Base-by-base conservation (phyloP, 1,140 invertebrate species). In the Berghia stephanieae region DNA sequence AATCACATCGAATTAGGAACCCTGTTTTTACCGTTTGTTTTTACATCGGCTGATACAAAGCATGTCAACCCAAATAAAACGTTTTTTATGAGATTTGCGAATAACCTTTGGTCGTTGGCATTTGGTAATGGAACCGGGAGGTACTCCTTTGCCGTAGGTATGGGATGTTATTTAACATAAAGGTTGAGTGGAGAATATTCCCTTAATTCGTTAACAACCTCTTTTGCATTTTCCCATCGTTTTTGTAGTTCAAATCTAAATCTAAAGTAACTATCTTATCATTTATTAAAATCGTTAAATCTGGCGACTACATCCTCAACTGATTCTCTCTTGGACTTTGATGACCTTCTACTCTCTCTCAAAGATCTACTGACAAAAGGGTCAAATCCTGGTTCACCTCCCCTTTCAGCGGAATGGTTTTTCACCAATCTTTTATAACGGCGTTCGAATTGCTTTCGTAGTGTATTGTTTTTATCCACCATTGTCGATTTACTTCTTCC, bases 381-480 rank as follows among this genome's bases (percentile, higher is more conserved):
- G 55, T 81, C 80, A 46, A 76, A 75, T 34, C 68, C 60, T 10
- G 72, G 63, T 27, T 79, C 79, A 38, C 49, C 63, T 1, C 78
- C 77, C 1, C 71, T 72, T 42, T 80, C 75, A 6, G 75, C 78
- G 0, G 80, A 79, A 42, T 83, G 82, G 34, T 80, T 79, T 27
- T 79, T 74, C 57, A 83, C 40, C 68, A 83, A 68, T 57, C 78
- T 82, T 16, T 78, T 80, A 69, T 83, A 83, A n/a, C 82, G 66
- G 16, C 79, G 77, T 3, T 82, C 82, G 63, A 83, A 83, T 31
- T 78, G 80, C 2, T 80, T 42, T 4, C 82, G 68, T 34, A 83
- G 69, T 5, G 82, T 83, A 60, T 81, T 83, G 72, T 83, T 83
- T 49, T 82, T 81, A 46, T 82, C 82, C 70, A 82, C 77, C 67